Evolutionary conservation across 2,113 vertebrate genomes (phyloP), one percentile per base, ranked within the genome.

Genomic region (Epinephelus cyanopodus): DNA sequence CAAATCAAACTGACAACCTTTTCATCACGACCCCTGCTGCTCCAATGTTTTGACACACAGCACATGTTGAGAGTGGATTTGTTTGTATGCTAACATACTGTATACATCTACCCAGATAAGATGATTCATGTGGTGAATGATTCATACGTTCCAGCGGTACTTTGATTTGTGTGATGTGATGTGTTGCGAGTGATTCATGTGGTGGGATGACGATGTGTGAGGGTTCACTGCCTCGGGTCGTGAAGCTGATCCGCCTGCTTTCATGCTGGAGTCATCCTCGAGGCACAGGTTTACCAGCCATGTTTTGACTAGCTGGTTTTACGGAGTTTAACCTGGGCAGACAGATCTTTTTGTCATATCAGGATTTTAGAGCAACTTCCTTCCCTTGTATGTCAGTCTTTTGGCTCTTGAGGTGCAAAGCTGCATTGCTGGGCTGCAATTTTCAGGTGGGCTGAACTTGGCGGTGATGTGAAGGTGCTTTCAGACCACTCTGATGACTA

Each of bases 151-250:
- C 57, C 75, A 58, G 73, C 33, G 69, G 48, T 63, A 57, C 69
- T 74, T 74, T 75, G 73, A 72, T 75, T 47, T 13, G 74, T 62
- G 50, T 52, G 77, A 68, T 71, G 65, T 52, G 70, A 45, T 74
- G 77, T 56, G 67, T 68, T 79, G 86, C 25, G 84, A 85, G 78
- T 82, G 82, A 90, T 83, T 90, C 89, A 84, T 71, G 70, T 45
- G 39, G 64, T 7, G 17, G 54, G 53, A 71, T 71, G 81, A 72
- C 45, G 47, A 45, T 33, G 75, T 74, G 74, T 39, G 79, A 81
- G 77, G 61, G 60, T 79, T 79, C 25, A 21, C 64, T 19, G 58
- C 65, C 74, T 90, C 47, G 2, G 52, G 81, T 82, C 67, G 37
- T 17, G 27, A 77, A 64, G 58, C 58, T 48, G 71, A 89, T 73